These are phyloP conservation scores for Caranx ignobilis DNA, from an alignment of 2,113 vertebrate genomes.

Conservation along the genomic window DNA sequence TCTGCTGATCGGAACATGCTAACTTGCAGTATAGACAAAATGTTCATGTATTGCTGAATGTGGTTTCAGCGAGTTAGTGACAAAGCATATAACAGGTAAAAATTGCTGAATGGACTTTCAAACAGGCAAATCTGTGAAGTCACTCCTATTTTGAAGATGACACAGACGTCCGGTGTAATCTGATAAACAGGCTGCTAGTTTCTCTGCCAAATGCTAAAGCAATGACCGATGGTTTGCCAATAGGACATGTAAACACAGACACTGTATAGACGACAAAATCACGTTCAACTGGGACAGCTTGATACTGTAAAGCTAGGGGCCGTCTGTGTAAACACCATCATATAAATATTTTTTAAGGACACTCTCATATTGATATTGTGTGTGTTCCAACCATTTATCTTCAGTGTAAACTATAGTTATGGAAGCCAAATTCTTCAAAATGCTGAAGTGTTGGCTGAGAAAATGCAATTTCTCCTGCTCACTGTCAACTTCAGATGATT, in stretches of 20 bases:
- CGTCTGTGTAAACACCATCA: neutral
- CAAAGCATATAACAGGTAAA: slow-evolving; percentile 28
- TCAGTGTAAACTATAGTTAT: neutral
- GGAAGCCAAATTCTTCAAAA: slow-evolving; percentile 22
- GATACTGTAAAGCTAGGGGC: neutral
- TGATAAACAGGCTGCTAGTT: slow-evolving; percentile 20
- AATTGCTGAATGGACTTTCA: slow-evolving; percentile 42
- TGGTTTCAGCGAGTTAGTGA: slow-evolving; percentile 15
- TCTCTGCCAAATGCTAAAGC: slow-evolving; percentile 29
- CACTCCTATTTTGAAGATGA: slow-evolving; percentile 39
- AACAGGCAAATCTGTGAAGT: slow-evolving; percentile 40
- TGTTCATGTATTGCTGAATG: slow-evolving; percentile 46
- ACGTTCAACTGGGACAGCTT: neutral
- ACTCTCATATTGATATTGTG: neutral
- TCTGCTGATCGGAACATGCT: slow-evolving; percentile 46
- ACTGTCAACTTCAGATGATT: neutral
- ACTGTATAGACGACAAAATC: slow-evolving; percentile 14
- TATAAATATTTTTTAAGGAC: slow-evolving; percentile 8
- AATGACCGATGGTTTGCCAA: slow-evolving; percentile 27
- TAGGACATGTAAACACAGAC: slow-evolving; percentile 26
- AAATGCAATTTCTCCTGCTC: neutral
- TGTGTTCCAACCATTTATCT: slow-evolving; percentile 12
- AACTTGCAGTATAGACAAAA: slow-evolving; percentile 42
- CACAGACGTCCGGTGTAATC: slow-evolving; percentile 17
- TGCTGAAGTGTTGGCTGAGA: slow-evolving; percentile 10